Base-by-base conservation (phyloP, 2,113 vertebrate species). In the Salvator merianae region DNA sequence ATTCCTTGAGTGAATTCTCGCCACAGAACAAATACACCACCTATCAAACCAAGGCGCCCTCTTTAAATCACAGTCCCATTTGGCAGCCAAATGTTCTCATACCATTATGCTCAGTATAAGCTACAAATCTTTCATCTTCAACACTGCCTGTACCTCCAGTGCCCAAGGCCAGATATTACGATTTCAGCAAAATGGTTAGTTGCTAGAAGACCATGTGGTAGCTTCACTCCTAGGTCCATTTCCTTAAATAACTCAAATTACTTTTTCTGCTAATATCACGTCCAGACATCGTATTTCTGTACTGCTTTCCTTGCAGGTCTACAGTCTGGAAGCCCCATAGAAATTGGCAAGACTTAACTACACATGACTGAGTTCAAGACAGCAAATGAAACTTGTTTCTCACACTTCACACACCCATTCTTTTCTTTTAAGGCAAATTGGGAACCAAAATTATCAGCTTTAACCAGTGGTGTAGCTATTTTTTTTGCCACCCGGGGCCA, bases 21-120 rank as follows among this genome's bases (percentile, higher is more conserved):
- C 89, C 93, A 92, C 88, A 92, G 90, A 91, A 92, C 91, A 94
- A 95, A 95, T 82, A 94, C 30, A 86, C 82, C 76, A 90, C 90
- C 91, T 92, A 93, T 90, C 81, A 93, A 93, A 95, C 86, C 93
- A 92, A 86, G 79, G 89, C 91, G 65, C 89, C 88, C 62, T 91
- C 81, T 92, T 94, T 93, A 91, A 95, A 94, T 91, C 92, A 89
- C 91, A 91, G 85, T 75, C 77, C 85, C 77, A 87, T 88, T 84
- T 93, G 90, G 90, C 92, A 93, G 59, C 63, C 85, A 73, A 63
- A 16, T 81, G 77, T 71, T 89, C 87, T 90, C 81, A 86, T 92
- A 90, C 88, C 77, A 66, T 90, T 91, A 86, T 83, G 84, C 71
- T 65, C 12, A 0, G 88, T 81, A 83, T 77, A 89, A 86, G 83